These are phyloP conservation scores for Eilema caniola DNA, from an alignment of 2,888 invertebrate genomes.

Conservation along the genomic window DNA sequence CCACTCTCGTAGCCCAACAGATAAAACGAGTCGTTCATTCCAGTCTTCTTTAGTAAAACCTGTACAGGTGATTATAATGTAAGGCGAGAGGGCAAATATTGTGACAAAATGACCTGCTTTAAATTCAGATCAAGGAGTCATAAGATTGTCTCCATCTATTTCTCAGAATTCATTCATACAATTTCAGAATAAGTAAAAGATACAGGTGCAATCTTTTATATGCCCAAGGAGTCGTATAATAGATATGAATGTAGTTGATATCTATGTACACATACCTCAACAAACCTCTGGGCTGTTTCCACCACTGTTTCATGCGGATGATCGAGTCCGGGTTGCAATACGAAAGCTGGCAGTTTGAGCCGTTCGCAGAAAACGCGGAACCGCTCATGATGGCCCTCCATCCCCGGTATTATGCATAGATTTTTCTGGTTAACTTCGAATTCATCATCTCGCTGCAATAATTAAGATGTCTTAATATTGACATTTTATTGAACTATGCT, in stretches of 20 bases:
- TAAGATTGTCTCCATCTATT: too few species aligned
- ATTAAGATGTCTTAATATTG: not conserved
- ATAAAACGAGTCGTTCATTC: too few species aligned
- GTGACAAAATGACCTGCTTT: not conserved
- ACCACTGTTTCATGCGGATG: slow-evolving; percentile 45
- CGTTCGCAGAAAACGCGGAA: slow-evolving; percentile 39
- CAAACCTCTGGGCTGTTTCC: slow-evolving; percentile 56
- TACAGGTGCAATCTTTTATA: too few species aligned
- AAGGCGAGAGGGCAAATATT: not conserved
- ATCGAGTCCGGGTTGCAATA: too few species aligned
- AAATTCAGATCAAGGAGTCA: too few species aligned
- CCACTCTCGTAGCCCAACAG: slow-evolving; percentile 66
- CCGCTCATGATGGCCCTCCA: slow-evolving; percentile 61
- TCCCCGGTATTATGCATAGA: slow-evolving; percentile 50
- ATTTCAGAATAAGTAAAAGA: too few species aligned
- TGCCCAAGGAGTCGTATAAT: too few species aligned
- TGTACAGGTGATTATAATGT: slow-evolving; percentile 23
- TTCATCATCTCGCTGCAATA: slow-evolving; percentile 30
- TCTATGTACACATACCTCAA: slow-evolving; percentile 44
- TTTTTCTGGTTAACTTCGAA: too few species aligned
- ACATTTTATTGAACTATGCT: not conserved
- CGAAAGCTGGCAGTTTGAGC: too few species aligned
- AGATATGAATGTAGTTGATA: too few species aligned
- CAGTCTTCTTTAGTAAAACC: too few species aligned
- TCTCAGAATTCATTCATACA: too few species aligned